Evolutionary conservation across 2,888 invertebrate genomes (phyloP).

Genomic region (Habroteleia sp.): DNA sequence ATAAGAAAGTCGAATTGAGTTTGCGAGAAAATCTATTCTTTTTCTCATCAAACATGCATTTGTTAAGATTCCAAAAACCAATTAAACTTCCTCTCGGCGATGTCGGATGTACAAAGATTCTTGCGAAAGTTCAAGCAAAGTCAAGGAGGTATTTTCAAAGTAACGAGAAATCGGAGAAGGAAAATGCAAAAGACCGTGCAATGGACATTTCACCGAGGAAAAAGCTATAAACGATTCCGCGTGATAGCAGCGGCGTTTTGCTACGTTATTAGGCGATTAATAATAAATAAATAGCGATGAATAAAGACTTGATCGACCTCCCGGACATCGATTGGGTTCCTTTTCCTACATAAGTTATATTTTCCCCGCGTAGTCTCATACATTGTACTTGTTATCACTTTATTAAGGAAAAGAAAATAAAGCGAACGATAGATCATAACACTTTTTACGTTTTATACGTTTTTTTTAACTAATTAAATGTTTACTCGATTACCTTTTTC

Average conservation of each 20-base stretch:
- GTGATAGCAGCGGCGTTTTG: constrained; percentile 43
- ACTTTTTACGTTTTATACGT: no score
- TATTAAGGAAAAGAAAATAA: no score
- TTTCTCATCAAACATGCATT: constrained; percentile 64
- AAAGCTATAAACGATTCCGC: constrained; percentile 52
- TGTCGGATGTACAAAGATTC: constrained; percentile 63
- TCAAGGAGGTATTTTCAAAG: constrained; percentile 59
- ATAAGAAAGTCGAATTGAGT: constrained; percentile 63
- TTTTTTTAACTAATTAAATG: no score
- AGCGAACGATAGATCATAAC: no score
- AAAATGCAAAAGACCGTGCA: constrained; percentile 61
- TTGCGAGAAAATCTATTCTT: constrained; percentile 63
- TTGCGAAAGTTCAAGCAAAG: constrained; percentile 61
- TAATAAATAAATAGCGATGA: constrained; percentile 59
- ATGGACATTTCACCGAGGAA: constrained; percentile 49
- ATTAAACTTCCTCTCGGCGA: constrained; percentile 63
- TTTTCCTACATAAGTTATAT: constrained; percentile 26
- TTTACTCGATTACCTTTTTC: no score
- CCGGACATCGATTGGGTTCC: constrained; percentile 38
- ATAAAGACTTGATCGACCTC: constrained; percentile 45
- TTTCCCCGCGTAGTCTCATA: no score
- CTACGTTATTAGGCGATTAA: constrained; percentile 55
- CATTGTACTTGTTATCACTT: no score
- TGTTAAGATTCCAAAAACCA: constrained; percentile 64
- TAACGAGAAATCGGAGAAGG: constrained; percentile 58